Conservation (phyloP, 2,797 vertebrate species). For the Phaenicophaeus curvirostris region DNA sequence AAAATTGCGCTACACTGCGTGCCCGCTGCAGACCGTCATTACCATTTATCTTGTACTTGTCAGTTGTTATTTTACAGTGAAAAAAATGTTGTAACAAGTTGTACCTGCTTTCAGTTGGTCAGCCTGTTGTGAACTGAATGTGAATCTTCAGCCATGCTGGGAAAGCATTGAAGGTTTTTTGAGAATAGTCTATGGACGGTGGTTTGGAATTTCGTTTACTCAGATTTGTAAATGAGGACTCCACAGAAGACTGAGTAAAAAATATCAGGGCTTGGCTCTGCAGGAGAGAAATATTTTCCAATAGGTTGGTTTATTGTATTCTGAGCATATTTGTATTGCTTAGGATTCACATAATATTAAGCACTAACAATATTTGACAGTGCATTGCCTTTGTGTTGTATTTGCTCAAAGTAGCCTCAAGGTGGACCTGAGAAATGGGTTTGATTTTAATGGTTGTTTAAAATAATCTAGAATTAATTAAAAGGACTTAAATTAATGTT, state of each 20-base stretch:
- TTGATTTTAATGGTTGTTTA: background rate
- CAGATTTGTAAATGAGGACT: background rate
- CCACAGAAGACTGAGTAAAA: background rate
- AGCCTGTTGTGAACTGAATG: background rate
- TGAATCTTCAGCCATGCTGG: background rate
- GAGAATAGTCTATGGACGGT: background rate
- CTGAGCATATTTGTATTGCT: background rate
- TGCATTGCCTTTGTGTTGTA: background rate
- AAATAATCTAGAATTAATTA: background rate
- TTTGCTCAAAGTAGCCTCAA: background rate
- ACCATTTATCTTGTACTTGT: background rate
- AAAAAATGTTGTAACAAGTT: background rate
- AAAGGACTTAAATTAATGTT: background rate
- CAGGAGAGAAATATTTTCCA: background rate
- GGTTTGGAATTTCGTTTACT: background rate
- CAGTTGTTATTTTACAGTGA: background rate
- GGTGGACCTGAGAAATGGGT: background rate
- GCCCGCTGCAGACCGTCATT: rapidly evolving
- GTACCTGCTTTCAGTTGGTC: background rate
- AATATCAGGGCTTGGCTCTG: background rate
- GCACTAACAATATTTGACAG: background rate
- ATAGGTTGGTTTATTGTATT: background rate
- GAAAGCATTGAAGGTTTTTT: rapidly evolving
- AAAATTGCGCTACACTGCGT: rapidly evolving
- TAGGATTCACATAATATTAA: background rate